Base-by-base conservation (phyloP, 2,797 vertebrate species). In the Gymnoscopelus braueri region DNA sequence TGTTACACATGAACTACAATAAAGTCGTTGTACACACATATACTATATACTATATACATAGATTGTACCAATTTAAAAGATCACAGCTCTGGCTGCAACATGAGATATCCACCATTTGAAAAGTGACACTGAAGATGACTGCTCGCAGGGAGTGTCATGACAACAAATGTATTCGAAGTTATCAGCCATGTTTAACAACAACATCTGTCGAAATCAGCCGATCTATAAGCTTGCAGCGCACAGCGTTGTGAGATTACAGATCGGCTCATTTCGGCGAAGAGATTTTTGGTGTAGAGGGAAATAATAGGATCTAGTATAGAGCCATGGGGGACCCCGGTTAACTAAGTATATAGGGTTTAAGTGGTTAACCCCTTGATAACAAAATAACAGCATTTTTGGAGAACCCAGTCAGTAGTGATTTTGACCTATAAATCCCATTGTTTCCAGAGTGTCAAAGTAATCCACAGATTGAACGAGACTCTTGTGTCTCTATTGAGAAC, bases 11-110 rank as follows among this genome's bases (percentile, higher is more conserved):
- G 65, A 75, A 79, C 84, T 79, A 69, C 67, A 69, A 39, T 53
- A 76, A 73, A 71, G 74, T 75, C 67, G 63, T 77, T 85, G 79
- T 80, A 89, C 77, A 86, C 83, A 85, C 80, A 79, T 23, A 71
- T 80, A 77, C 39, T 44, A 44, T 44, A 44, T 35, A 44, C 39
- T 88, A 86, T 84, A 59, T 78, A 92, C 81, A 90, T 74, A 23
- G 74, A 57, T 67, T 79, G 74, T 72, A 75, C 8, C 55, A 65
- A 47, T 60, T 76, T 71, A 32, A n/a, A 67, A 72, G 65, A 44
- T 44, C 8, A 44, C 39, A 44, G 39, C 39, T 44, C 39, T 8
- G 23, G 14, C 15, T 24, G 59, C 67, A 67, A 63, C 57, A 58
- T 49, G 50, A 62, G 71, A 89, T 80, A 63, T 70, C 57, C 51